A percentile compares a stretch with the other conserved stretches of the same genome.
Conservation (phyloP, 2,888 invertebrate genomes). For the Drosophila suboccidentalis region DNA sequence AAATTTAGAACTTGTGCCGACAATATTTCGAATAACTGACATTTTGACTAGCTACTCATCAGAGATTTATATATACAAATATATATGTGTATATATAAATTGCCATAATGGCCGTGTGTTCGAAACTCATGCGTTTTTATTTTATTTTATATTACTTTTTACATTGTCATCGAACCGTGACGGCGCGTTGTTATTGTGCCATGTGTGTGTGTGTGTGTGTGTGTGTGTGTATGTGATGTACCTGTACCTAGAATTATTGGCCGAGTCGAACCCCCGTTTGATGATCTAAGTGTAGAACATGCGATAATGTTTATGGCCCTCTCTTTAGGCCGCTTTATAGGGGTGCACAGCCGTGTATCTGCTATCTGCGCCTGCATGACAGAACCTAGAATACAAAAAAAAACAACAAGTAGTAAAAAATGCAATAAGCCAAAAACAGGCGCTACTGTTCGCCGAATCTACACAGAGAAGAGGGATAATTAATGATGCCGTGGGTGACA, state of each 20-base stretch:
- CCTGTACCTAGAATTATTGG: slow-evolving; percentile 54
- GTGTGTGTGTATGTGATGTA: slow-evolving; percentile 54
- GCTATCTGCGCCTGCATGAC: slow-evolving; percentile 68
- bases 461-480: slow-evolving; percentile 53
- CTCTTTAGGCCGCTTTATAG: slow-evolving; percentile 51
- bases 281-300: slow-evolving; percentile 78
- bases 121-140: slow-evolving; percentile 48
- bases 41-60: slow-evolving; percentile 44
- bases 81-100: slow-evolving; percentile 1
- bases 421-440: slow-evolving; percentile 44
- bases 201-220: slow-evolving; percentile 19
- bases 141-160: slow-evolving; percentile 49
- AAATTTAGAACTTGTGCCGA: not conserved
- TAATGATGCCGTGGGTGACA: slow-evolving; percentile 71
- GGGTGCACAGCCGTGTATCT: slow-evolving; percentile 56
- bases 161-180: slow-evolving; percentile 75
- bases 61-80: slow-evolving; percentile 2
- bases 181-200: slow-evolving; percentile 60
- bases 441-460: slow-evolving; percentile 26
- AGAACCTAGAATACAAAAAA: slow-evolving; percentile 17
- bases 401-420: slow-evolving; percentile 19
- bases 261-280: slow-evolving; percentile 61
- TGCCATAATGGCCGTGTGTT: slow-evolving; percentile 36
- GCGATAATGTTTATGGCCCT: slow-evolving; percentile 73
- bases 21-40: slow-evolving; percentile 15